A percentile compares a stretch with the other conserved stretches of the same genome.
Evolutionary conservation across 2,797 vertebrate genomes (phyloP).

Genomic region (Falco novaeseelandiae): DNA sequence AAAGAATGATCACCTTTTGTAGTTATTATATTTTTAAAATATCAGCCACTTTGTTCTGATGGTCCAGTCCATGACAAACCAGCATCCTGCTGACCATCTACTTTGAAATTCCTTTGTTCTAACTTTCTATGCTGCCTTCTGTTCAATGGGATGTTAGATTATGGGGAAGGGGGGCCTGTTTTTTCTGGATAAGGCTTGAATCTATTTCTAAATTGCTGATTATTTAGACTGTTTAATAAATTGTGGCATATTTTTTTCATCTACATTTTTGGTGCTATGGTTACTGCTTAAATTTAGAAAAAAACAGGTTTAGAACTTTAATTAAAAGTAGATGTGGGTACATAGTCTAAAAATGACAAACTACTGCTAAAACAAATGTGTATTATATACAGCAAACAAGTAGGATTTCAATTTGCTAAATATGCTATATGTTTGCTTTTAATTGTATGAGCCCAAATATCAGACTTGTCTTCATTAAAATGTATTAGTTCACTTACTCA

Average conservation of each 20-base stretch:
- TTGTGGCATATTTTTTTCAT: not conserved
- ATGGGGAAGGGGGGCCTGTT: rapidly evolving
- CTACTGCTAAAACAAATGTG: not conserved
- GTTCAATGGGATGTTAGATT: not conserved
- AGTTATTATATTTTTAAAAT: not conserved
- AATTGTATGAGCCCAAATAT: conserved; percentile 41
- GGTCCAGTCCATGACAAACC: not conserved
- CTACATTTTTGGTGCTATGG: not conserved
- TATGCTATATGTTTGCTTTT: conserved; percentile 28
- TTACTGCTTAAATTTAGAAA: not conserved
- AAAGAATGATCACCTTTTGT: not conserved
- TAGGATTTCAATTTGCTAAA: conserved; percentile 28
- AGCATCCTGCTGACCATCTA: not conserved
- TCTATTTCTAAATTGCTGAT: not conserved
- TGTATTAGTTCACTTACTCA: not conserved
- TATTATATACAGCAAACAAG: not conserved
- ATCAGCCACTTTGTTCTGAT: not conserved
- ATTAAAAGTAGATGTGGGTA: not conserved
- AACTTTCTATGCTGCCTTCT: not conserved
- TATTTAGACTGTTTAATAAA: not conserved
- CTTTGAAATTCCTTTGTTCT: not conserved
- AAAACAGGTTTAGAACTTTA: not conserved
- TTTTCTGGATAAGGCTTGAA: not conserved
- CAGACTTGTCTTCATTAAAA: conserved; percentile 52
- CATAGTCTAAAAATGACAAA: not conserved